Conservation (phyloP, 2,113 vertebrate species). For the Tonatia bakeri region DNA sequence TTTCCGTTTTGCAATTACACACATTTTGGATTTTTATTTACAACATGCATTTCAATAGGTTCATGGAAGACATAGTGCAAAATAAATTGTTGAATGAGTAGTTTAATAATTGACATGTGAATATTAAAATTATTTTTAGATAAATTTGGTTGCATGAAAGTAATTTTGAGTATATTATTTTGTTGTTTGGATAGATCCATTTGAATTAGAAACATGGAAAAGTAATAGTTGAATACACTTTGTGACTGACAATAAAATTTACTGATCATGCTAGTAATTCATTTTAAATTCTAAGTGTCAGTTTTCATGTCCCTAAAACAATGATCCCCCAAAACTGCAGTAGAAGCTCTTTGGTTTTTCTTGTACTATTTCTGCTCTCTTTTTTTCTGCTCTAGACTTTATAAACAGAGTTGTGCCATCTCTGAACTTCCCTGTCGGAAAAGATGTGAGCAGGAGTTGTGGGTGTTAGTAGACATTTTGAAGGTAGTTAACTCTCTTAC, state of each 20-base stretch:
- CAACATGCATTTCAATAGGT: not conserved
- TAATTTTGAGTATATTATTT: not conserved
- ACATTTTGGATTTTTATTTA: not conserved
- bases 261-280: not conserved
- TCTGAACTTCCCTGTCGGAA: not conserved
- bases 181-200: not conserved
- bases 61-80: not conserved
- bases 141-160: not conserved
- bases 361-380: not conserved
- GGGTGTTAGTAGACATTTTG: not conserved
- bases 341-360: not conserved
- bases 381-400: not conserved
- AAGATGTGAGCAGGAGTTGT: not conserved
- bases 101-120: not conserved
- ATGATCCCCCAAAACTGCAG: not conserved
- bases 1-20: not conserved
- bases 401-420: not conserved
- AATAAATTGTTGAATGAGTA: not conserved
- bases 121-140: not conserved
- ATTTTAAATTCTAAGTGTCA: not conserved
- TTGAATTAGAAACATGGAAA: not conserved
- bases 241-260: not conserved
- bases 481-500: not conserved
- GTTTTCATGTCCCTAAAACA: not conserved
- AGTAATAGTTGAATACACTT: not conserved